Conservation (phyloP, 2,113 vertebrate genomes). For the Baryphthengus martii region DNA sequence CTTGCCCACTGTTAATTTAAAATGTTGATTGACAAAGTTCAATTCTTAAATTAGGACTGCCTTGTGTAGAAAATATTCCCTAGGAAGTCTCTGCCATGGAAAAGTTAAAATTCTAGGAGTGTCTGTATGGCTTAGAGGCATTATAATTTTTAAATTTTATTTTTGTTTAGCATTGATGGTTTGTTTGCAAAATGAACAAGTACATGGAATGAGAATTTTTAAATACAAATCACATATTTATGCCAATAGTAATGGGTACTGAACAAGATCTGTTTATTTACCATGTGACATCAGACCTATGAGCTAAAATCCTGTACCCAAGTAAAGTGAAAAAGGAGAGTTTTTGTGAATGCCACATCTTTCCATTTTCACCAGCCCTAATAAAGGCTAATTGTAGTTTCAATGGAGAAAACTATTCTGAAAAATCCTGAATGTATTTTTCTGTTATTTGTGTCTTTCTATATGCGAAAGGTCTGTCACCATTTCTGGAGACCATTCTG, state of each 20-base stretch:
- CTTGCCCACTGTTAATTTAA: neutral
- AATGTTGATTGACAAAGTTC: neutral
- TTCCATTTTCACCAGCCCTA: neutral
- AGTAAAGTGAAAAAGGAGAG: neutral
- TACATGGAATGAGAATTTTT: neutral
- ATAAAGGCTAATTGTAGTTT: neutral
- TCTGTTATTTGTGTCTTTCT: neutral
- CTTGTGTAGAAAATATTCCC: neutral
- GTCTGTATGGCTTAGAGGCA: neutral
- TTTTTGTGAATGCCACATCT: neutral
- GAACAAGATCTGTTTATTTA: neutral
- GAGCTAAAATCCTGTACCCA: neutral
- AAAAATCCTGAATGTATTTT: neutral
- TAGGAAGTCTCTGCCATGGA: neutral
- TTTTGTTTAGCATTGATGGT: neutral
- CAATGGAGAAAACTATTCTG: neutral
- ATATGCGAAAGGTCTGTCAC: neutral
- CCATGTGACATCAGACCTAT: neutral
- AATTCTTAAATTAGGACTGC: neutral
- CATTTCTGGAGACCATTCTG: neutral
- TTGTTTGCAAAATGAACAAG: neutral
- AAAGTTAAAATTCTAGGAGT: neutral
- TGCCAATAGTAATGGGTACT: neutral
- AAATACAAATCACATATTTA: neutral
- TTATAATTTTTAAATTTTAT: neutral